Evolutionary conservation across 2,888 invertebrate genomes (phyloP), one percentile per base, ranked within the genome.

Genomic region (Limulus polyphemus): DNA sequence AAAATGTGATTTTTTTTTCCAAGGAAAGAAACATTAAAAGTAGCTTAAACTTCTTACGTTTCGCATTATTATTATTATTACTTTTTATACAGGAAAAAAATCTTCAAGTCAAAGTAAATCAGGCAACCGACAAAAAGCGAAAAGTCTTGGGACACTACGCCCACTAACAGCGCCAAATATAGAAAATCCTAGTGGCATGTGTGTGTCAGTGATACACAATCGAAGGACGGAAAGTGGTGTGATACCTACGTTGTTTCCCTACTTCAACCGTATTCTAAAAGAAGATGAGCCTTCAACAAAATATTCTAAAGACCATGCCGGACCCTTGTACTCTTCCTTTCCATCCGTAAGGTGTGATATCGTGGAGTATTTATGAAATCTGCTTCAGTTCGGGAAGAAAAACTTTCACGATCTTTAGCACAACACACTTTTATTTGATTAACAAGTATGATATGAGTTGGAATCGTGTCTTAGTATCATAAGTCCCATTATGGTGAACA

Each of bases 261-360:
- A 62, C 49, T 61, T 66, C 54, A 65, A 62, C 57, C 69, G 64
- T 49, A 66, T 64, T 49, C 62, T 66, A 60, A 63, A 62, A 56
- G 63, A 55, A 61, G 52, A 62, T 14, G 63, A 60, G 52, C 59
- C 65, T 11, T 56, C 63, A 50, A 57, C 14, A 14, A 47, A 54
- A 4, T 61, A 59, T 51, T 64, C 65, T 55, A 67, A 63, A 62
- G 65, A 62, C 52, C 67, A 63, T n/a, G 65, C 67, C 17, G 55
- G 47, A 14, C 14, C 56, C 12, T 57, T 68, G 14, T 69, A 68
- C 57, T 68, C 71, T 52, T 91, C 91, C 73, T 92, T 92, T 76
- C 92, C 92, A 47, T 90, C 91, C 66, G 91, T 93, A 72, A 92
- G 92, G 79, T 92, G 92, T 81, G 92, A 92, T 80, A 92, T 93